Base-by-base conservation (phyloP, 1,140 invertebrate species). In the Cryptotermes secundus region DNA sequence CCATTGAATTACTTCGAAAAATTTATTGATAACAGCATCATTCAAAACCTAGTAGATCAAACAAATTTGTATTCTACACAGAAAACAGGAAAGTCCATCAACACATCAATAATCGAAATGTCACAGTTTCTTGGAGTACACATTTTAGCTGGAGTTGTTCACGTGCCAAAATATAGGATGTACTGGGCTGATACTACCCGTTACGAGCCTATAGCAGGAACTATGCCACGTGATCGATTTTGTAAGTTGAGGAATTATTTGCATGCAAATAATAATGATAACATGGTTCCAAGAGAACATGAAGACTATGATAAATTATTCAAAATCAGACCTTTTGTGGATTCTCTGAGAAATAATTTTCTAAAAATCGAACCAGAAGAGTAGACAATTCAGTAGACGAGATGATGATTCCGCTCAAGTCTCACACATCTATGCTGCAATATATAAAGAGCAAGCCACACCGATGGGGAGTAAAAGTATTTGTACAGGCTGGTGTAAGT, bases 331-430 rank as follows among this genome's bases (percentile, higher is more conserved):
- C 84, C 85, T 34, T 45, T 86, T 42, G 22, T 85, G 2, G n/a
- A n/a, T n/a, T n/a, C n/a, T n/a, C n/a, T n/a, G n/a, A n/a, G n/a
- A n/a, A n/a, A n/a, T n/a, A n/a, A 38, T 81, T 65, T 82, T 88
- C 88, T 83, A 31, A 86, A 16, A 87, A 84, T 87, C 53, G 80
- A 86, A 85, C 86, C 86, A 83, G 88, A 89, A 87, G 88, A 90
- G 80, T 87, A 89, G n/a, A n/a, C 79, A 87, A 86, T 86, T 88
- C 83, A 87, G 85, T 89, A 4, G 85, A 89, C 85, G 88, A 89
- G 84, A 85, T 85, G 34, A 89, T 89, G 85, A 86, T 89, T 16
- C 85, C 85, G 31, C 89, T 86, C 85, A 89, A 88, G 85, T 87
- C 88, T 3, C n/a, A 86, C 19, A 49, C 86, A 3, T 34, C 65